Percentiles rank a stretch among this genome's conserved stretches.
Conservation (phyloP, 2,797 vertebrate genomes). For the Otus scops region DNA sequence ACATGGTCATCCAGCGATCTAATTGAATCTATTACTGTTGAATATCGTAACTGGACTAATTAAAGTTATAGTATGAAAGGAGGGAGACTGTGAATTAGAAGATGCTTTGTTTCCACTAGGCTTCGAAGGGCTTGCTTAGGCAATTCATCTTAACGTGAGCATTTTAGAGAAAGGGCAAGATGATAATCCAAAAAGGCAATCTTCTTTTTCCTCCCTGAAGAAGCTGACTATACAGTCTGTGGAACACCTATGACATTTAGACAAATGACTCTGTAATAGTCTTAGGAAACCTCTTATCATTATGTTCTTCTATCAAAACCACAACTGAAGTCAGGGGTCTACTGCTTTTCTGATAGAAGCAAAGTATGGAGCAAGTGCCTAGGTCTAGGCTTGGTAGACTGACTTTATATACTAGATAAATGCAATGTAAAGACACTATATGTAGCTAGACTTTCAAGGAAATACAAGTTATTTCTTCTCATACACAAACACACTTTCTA, state of each 20-base stretch:
- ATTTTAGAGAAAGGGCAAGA: slow-evolving; percentile 15
- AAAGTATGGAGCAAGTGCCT: not conserved
- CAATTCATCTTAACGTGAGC: slow-evolving; percentile 13
- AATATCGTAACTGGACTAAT: not conserved
- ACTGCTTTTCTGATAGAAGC: not conserved
- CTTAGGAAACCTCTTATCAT: slow-evolving; percentile 3
- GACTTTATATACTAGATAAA: not conserved
- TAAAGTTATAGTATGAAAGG: not conserved
- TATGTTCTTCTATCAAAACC: not conserved
- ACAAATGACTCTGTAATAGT: slow-evolving; percentile 45
- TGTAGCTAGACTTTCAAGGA: not conserved
- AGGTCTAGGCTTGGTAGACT: not conserved
- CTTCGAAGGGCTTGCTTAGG: not conserved
- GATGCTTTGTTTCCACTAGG: not conserved
- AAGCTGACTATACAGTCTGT: slow-evolving; percentile 25
- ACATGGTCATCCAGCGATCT: slow-evolving; percentile 13
- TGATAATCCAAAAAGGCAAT: slow-evolving; percentile 20
- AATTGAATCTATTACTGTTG: not conserved
- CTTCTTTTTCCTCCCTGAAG: slow-evolving; percentile 9
- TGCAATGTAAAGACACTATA: not conserved
- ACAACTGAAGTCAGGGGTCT: not conserved
- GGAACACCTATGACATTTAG: slow-evolving; percentile 40
- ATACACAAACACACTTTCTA: not conserved
- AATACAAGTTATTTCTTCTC: not conserved
- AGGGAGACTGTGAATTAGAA: not conserved